A percentile compares a stretch with the other conserved stretches of the same genome.
Conservation (phyloP, 2,888 invertebrate genomes). For the Herminia tarsipennalis region DNA sequence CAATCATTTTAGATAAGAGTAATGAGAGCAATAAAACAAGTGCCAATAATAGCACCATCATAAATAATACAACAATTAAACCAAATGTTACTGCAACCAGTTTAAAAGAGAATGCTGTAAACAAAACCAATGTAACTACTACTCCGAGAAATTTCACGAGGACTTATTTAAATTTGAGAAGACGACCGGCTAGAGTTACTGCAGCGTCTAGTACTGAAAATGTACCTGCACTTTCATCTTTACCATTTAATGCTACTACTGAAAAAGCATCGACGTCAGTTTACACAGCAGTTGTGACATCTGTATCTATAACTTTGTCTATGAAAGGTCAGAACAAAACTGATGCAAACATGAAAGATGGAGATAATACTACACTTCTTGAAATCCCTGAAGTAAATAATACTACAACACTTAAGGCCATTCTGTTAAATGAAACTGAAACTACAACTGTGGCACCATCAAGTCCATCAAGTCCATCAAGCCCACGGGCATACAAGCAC, state of each 20-base stretch:
- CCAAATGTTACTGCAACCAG: slow-evolving; percentile 38
- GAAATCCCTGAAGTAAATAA: slow-evolving; percentile 41
- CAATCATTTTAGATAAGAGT: slow-evolving; percentile 51
- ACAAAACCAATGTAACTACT: slow-evolving; percentile 53
- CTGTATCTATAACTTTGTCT: slow-evolving; percentile 82
- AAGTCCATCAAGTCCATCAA: slow-evolving; percentile 43
- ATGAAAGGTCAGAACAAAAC: slow-evolving; percentile 80
- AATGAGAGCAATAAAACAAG: slow-evolving; percentile 51
- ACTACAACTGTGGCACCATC: slow-evolving; percentile 29
- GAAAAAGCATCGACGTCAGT: slow-evolving; percentile 79
- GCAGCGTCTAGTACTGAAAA: slow-evolving; percentile 64
- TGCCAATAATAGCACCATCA: slow-evolving; percentile 32
- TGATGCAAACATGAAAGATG: slow-evolving; percentile 56
- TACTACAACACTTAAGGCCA: slow-evolving; percentile 53
- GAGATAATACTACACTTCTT: slow-evolving; percentile 56
- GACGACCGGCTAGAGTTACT: slow-evolving; percentile 68
- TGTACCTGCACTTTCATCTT: slow-evolving; percentile 36
- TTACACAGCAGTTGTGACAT: slow-evolving; percentile 82
- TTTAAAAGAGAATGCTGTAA: slow-evolving; percentile 45
- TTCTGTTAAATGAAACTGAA: slow-evolving; percentile 60
- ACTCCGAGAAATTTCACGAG: slow-evolving; percentile 70
- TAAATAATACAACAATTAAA: slow-evolving; percentile 41
- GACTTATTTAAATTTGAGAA: slow-evolving; percentile 68
- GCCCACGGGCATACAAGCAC: slow-evolving; percentile 60
- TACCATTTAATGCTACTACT: slow-evolving; percentile 66